Conservation (phyloP, 2,797 vertebrate species). For the Falco berigora region DNA sequence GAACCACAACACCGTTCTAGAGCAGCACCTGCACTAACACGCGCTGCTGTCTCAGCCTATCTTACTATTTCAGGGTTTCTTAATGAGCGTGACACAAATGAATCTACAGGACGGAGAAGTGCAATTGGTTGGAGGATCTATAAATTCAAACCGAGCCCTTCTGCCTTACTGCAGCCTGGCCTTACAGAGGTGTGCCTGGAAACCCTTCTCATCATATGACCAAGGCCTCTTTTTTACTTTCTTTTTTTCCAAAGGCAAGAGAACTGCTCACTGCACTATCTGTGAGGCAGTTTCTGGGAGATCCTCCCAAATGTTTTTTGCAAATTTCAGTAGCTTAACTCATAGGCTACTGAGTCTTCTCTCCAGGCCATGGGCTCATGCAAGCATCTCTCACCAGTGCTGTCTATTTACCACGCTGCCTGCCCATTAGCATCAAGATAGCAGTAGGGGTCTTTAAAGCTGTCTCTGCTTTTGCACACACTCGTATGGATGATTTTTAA, state of each 20-base stretch:
- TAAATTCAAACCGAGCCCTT: not conserved
- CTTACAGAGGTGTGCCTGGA: not conserved
- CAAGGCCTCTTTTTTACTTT: accelerated
- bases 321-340: not conserved
- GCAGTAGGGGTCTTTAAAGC: not conserved
- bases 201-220: not conserved
- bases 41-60: not conserved
- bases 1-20: not conserved
- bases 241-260: not conserved
- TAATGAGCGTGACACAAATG: not conserved
- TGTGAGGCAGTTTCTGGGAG: not conserved
- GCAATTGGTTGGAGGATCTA: not conserved
- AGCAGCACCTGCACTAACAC: not conserved
- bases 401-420: not conserved
- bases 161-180: not conserved
- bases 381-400: not conserved
- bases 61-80: not conserved
- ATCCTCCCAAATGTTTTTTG: not conserved
- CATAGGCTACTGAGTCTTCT: not conserved
- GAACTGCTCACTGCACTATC: not conserved
- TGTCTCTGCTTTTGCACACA: too few relatives aligned
- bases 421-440: not conserved
- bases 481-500: too few relatives aligned
- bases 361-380: not conserved
- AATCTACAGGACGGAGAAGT: not conserved